These are phyloP conservation scores for Orbicella faveolata DNA, from an alignment of 64 coral and sea anemone genomes.

Conservation along the genomic window DNA sequence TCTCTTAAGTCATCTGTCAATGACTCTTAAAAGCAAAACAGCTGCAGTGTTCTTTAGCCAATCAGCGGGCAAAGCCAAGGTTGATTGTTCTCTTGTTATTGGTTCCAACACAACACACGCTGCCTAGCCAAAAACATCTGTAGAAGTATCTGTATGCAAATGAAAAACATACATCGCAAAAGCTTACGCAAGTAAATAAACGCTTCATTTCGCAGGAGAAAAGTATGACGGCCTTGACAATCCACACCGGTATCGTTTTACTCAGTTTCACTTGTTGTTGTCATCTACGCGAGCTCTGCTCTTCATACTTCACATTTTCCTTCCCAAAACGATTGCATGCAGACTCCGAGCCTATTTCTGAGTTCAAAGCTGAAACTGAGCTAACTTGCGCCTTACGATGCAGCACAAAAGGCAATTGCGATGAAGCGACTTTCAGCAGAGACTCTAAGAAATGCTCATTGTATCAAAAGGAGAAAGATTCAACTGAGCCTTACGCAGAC, in stretches of 20 bases:
- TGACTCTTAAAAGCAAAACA: neutral
- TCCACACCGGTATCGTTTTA: neutral
- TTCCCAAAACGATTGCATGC: too few relatives aligned
- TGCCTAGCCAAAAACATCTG: too few relatives aligned
- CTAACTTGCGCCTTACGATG: neutral
- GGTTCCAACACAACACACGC: too few relatives aligned
- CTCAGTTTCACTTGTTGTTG: neutral
- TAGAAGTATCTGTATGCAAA: too few relatives aligned
- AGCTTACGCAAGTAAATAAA: neutral
- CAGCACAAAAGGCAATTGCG: neutral
- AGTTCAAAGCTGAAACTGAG: neutral
- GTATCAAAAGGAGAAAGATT: neutral
- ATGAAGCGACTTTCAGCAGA: neutral
- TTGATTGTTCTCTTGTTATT: too few relatives aligned
- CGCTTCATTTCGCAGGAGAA: neutral
- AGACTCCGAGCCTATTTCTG: neutral
- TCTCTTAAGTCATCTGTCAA: neutral
- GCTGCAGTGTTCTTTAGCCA: neutral
- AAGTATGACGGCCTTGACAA: neutral
- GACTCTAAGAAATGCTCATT: neutral
- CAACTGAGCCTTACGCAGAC: neutral
- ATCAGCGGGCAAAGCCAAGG: too few relatives aligned
- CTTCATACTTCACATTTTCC: conserved; percentile 7
- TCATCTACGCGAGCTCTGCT: neutral
- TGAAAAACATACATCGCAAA: neutral